Conservation (phyloP, 2,888 invertebrate species). For the Tachina grossa region DNA sequence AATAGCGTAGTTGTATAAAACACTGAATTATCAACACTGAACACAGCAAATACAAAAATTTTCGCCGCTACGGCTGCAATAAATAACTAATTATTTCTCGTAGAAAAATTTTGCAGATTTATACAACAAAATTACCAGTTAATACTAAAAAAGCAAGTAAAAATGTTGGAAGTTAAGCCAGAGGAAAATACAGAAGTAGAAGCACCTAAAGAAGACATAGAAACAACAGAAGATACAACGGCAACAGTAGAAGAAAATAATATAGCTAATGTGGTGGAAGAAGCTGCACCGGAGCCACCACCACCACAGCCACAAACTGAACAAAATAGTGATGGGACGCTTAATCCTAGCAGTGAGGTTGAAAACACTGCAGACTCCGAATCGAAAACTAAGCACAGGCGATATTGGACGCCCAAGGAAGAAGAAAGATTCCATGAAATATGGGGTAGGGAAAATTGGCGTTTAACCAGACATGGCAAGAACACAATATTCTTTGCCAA, state of each 20-base stretch:
- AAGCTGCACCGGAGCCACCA: conserved; percentile 26
- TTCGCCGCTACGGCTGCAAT: conserved; percentile 67
- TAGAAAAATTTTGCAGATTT: conserved; percentile 42
- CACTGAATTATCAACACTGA: neutral
- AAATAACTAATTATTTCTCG: conserved; percentile 49
- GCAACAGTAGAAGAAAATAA: too few species aligned
- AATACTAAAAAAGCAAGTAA: conserved; percentile 6
- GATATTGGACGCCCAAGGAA: conserved; percentile 80
- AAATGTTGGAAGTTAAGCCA: conserved; percentile 56
- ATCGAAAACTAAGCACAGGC: conserved; percentile 76
- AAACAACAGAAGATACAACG: conserved; percentile 23
- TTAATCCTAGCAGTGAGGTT: conserved; percentile 66
- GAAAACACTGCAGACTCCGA: conserved; percentile 75
- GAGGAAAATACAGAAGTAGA: conserved; percentile 42
- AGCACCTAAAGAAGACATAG: neutral
- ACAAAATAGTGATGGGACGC: conserved; percentile 32
- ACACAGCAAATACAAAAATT: conserved; percentile 65
- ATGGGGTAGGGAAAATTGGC: conserved; percentile 80
- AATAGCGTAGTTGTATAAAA: neutral
- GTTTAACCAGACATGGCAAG: conserved; percentile 78
- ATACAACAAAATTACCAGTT: conserved; percentile 26
- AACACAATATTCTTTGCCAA: conserved; percentile 78
- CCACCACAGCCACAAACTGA: conserved; percentile 34
- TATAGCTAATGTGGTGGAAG: neutral
- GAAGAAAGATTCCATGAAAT: conserved; percentile 79